Conservation (phyloP, 2,888 invertebrate species). For the Xestia rhomboidea region DNA sequence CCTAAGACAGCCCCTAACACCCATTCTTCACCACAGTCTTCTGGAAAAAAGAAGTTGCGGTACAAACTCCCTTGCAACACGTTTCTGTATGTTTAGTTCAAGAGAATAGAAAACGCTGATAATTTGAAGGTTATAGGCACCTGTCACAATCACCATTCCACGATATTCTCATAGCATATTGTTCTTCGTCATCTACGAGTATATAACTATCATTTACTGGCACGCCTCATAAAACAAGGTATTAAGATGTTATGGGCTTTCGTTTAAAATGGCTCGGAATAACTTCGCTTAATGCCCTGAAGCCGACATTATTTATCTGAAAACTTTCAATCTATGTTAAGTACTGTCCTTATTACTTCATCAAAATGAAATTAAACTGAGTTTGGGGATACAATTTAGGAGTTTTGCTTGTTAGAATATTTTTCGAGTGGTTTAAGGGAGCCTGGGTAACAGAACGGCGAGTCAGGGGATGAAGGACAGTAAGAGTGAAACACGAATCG, state of each 20-base stretch:
- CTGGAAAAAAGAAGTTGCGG: not conserved
- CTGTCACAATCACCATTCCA: not conserved
- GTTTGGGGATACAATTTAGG: slow-evolving; percentile 27
- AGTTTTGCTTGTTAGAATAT: slow-evolving; percentile 24
- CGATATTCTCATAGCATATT: slow-evolving; percentile 10
- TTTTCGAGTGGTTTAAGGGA: not conserved
- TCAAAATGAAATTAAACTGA: slow-evolving; percentile 55
- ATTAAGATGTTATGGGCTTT: slow-evolving; percentile 50
- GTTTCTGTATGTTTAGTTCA: not conserved
- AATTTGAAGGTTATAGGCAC: not conserved
- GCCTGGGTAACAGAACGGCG: not conserved
- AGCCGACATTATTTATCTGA: slow-evolving; percentile 60
- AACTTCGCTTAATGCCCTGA: slow-evolving; percentile 48
- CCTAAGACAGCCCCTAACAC: not conserved
- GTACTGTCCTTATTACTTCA: slow-evolving; percentile 59
- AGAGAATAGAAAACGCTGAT: not conserved
- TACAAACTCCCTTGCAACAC: not conserved
- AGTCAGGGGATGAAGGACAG: too few species aligned
- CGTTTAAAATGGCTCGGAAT: slow-evolving; percentile 49
- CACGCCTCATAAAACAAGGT: slow-evolving; percentile 48
- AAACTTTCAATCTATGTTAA: slow-evolving; percentile 64
- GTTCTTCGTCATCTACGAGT: slow-evolving; percentile 1
- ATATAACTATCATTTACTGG: slow-evolving; percentile 19
- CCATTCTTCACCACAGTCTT: not conserved
- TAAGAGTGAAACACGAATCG: not conserved